A percentile compares a stretch with the other conserved stretches of the same genome.
These are phyloP conservation scores for Thaleichthys pacificus DNA, from an alignment of 2,797 vertebrate genomes.

Conservation along the genomic window DNA sequence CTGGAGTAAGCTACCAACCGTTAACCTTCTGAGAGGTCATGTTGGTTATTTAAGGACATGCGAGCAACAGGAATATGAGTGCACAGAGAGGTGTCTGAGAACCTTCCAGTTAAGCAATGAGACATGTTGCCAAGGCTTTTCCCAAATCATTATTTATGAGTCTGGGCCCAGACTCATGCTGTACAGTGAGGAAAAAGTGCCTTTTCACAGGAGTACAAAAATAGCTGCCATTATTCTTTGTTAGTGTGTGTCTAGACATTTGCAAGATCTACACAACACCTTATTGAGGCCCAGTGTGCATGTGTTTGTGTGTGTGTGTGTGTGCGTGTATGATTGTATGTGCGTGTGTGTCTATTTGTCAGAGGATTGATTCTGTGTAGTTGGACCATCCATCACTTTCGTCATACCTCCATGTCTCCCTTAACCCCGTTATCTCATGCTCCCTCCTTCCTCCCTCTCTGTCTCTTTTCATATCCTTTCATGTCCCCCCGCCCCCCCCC, in stretches of 20 bases:
- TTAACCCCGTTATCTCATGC: not conserved
- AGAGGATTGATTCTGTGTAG: slow-evolving; percentile 27
- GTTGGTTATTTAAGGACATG: slow-evolving; percentile 6
- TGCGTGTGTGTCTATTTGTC: not conserved
- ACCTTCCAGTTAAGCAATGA: slow-evolving; percentile 27
- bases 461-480: slow-evolving; percentile 22
- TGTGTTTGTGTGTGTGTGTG: slow-evolving; percentile 21
- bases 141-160: slow-evolving; percentile 41
- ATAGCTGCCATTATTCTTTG: slow-evolving; percentile 48
- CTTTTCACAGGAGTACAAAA: slow-evolving; percentile 36
- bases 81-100: slow-evolving; percentile 8
- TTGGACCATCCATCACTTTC: slow-evolving; percentile 3
- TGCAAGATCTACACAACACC: slow-evolving; percentile 24
- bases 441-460: not conserved
- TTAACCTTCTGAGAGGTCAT: not conserved
- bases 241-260: slow-evolving; percentile 42
- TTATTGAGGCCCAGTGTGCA: slow-evolving; percentile 27
- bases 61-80: not conserved
- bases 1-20: not conserved
- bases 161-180: slow-evolving; percentile 21
- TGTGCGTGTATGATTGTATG: slow-evolving; percentile 14
- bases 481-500: slow-evolving; percentile 23
- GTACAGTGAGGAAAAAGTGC: slow-evolving; percentile 23
- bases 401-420: not conserved
- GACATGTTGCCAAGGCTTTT: slow-evolving; percentile 20